Evolutionary conservation across 2,113 vertebrate species (phyloP).

Genomic region (Hypomesus transpacificus): DNA sequence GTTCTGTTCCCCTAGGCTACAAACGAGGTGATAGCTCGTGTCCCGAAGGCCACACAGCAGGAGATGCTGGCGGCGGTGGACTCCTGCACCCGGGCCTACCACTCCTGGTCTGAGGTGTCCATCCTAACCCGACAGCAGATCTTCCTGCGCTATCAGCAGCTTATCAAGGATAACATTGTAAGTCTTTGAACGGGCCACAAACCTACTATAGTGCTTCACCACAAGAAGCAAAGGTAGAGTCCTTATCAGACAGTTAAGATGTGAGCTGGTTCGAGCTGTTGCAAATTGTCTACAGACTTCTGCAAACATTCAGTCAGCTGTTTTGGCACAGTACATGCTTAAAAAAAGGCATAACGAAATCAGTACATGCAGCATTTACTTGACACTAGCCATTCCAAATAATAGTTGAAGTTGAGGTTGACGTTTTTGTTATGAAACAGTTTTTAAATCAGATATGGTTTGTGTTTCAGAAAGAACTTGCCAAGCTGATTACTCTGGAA

Average conservation of each 20-base stretch:
- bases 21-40: slow-evolving; percentile 83
- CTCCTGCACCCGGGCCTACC: slow-evolving; percentile 84
- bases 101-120: slow-evolving; percentile 88
- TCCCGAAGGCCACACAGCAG: slow-evolving; percentile 87
- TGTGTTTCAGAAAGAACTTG: slow-evolving; percentile 86
- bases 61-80: slow-evolving; percentile 89
- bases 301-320: no score
- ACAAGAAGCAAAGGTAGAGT: not conserved
- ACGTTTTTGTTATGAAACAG: no score
- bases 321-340: no score
- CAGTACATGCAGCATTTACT: no score
- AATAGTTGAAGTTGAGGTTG: no score
- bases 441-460: not conserved
- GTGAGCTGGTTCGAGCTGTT: no score
- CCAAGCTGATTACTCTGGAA: slow-evolving; percentile 87
- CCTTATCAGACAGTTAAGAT: not conserved
- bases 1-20: slow-evolving; percentile 77
- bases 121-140: slow-evolving; percentile 89
- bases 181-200: slow-evolving; percentile 48
- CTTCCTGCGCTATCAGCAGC: slow-evolving; percentile 91
- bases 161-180: slow-evolving; percentile 98
- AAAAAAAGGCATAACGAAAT: no score
- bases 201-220: not conserved
- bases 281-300: no score
- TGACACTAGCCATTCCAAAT: no score